Percentiles rank a stretch among this genome's conserved stretches.
Evolutionary conservation across 2,113 vertebrate genomes (phyloP).

Genomic region (Odontophorus gujanensis): DNA sequence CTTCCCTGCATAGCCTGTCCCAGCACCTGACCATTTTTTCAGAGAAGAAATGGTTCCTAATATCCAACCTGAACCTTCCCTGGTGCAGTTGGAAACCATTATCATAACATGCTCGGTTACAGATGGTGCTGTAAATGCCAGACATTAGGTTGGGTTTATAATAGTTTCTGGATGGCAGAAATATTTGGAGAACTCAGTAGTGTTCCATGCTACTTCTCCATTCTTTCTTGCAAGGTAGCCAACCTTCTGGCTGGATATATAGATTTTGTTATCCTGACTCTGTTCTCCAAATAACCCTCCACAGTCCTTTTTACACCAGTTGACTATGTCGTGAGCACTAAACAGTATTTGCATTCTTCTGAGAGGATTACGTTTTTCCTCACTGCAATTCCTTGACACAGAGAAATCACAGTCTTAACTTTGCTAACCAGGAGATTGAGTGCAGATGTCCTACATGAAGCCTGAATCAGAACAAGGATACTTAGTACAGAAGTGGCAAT

Average conservation of each 20-base stretch:
- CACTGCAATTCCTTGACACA: neutral
- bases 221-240: neutral
- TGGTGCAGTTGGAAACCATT: too few relatives aligned
- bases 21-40: too few relatives aligned
- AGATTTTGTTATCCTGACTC: neutral
- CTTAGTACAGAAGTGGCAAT: neutral
- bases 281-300: neutral
- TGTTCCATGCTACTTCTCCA: neutral
- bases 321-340: neutral
- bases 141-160: neutral
- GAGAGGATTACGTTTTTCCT: neutral
- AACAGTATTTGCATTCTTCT: fast-evolving
- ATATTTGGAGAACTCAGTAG: neutral
- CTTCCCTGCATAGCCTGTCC: too few relatives aligned
- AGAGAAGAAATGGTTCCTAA: too few relatives aligned
- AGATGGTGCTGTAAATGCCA: neutral
- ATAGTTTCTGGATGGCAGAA: neutral
- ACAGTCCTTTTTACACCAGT: neutral
- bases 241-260: fast-evolving
- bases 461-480: neutral
- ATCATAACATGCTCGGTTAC: too few relatives aligned
- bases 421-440: neutral
- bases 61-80: too few relatives aligned
- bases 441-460: neutral
- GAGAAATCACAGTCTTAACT: neutral